Conservation (phyloP, 2,113 vertebrate species). For the Sula dactylatra region DNA sequence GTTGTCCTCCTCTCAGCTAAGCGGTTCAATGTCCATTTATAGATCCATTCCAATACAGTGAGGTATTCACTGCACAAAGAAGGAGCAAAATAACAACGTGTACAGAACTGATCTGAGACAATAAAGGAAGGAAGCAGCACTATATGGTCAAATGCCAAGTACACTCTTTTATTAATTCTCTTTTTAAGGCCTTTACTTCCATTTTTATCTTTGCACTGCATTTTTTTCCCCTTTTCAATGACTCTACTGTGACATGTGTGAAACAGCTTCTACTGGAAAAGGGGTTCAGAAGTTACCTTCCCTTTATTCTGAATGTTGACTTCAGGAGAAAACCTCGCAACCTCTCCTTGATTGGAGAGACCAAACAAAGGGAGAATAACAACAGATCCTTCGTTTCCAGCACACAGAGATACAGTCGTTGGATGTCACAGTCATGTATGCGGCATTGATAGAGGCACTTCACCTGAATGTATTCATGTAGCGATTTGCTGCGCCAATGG, state of each 20-base stretch:
- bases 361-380: not conserved
- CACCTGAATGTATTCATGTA: not conserved
- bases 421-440: not conserved
- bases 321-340: not conserved
- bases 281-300: not conserved
- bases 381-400: not conserved
- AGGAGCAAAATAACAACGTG: not conserved
- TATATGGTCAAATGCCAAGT: not conserved
- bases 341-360: not conserved
- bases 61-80: not conserved
- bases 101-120: not conserved
- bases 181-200: not conserved
- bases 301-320: not conserved
- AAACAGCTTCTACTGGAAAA: not conserved
- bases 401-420: accelerated
- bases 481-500: accelerated
- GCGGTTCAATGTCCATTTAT: not conserved
- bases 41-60: not conserved
- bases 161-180: not conserved
- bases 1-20: not conserved
- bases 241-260: not conserved
- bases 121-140: not conserved
- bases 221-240: not conserved
- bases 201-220: not conserved
- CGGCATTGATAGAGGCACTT: not conserved